Evolutionary conservation across 2,888 invertebrate species (phyloP).

Genomic region (Anthrax anthrax): DNA sequence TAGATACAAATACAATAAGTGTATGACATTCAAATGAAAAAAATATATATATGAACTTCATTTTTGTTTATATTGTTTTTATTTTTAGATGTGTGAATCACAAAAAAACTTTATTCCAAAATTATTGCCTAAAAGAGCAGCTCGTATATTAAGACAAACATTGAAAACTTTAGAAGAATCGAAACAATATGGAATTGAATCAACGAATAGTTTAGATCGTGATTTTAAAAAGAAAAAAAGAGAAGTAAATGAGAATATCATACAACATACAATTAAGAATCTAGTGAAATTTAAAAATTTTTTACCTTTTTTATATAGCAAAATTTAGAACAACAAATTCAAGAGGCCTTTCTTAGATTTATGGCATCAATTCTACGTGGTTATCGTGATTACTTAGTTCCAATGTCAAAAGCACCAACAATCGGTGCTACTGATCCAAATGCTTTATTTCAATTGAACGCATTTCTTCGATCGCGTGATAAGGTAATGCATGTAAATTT

Average conservation of each 20-base stretch:
- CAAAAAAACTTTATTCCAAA: constrained; percentile 69
- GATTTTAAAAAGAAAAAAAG: constrained; percentile 69
- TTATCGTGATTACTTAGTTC: constrained; percentile 73
- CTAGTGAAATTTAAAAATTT: too few species aligned
- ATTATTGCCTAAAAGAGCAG: constrained; percentile 74
- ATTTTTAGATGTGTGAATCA: constrained; percentile 62
- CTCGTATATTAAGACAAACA: constrained; percentile 62
- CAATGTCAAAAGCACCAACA: constrained; percentile 87
- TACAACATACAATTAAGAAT: too few species aligned
- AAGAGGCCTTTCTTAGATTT: constrained; percentile 92
- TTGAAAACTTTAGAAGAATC: constrained; percentile 60
- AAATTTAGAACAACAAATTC: constrained; percentile 81
- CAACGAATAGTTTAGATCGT: constrained; percentile 57
- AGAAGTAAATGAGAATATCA: constrained; percentile 34
- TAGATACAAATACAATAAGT: constrained; percentile 94
- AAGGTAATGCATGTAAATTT: constrained; percentile 38
- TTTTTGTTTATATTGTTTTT: constrained; percentile 1
- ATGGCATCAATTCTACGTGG: constrained; percentile 87
- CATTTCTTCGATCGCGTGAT: constrained; percentile 77
- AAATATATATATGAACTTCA: not conserved
- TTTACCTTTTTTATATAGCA: constrained; percentile 38
- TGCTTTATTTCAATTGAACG: constrained; percentile 85
- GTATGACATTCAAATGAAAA: constrained; percentile 31
- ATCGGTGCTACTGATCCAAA: constrained; percentile 90
- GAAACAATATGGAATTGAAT: constrained; percentile 36